These are phyloP conservation scores for Ptilorrhoa leucosticta DNA, from an alignment of 2,113 vertebrate genomes.

Conservation along the genomic window DNA sequence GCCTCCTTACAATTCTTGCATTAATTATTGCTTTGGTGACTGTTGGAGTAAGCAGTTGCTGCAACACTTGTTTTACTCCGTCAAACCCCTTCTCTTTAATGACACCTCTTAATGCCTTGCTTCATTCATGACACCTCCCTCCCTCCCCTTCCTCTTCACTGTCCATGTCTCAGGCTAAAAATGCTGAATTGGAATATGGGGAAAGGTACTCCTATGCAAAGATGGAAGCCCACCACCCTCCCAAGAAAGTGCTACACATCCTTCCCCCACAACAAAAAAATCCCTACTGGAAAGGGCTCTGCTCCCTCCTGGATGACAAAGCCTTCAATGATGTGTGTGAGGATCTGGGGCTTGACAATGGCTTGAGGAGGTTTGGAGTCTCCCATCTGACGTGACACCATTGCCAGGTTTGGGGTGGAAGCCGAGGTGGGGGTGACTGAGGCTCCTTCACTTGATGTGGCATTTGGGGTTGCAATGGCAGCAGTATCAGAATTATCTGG, in stretches of 20 bases:
- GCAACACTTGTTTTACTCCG: neutral
- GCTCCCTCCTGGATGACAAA: slow-evolving; percentile 99
- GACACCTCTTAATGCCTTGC: neutral
- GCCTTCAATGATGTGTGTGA: slow-evolving; percentile 97
- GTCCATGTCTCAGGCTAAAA: neutral
- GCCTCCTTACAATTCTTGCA: neutral
- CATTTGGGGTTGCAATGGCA: slow-evolving; percentile 22
- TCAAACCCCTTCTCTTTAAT: neutral
- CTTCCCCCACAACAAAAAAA: neutral
- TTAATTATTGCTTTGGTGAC: neutral
- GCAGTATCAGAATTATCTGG: slow-evolving; percentile 72
- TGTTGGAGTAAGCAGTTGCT: neutral
- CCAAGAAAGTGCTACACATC: neutral
- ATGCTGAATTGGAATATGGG: neutral
- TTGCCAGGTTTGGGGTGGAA: slow-evolving; percentile 64
- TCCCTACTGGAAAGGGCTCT: slow-evolving; percentile 93
- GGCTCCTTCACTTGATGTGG: slow-evolving; percentile 38
- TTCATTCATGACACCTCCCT: neutral
- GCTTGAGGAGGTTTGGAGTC: slow-evolving; percentile 91
- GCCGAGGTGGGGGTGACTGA: slow-evolving; percentile 37
- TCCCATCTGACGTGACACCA: slow-evolving; percentile 76
- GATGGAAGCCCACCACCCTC: neutral
- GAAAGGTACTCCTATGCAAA: neutral
- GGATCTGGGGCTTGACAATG: slow-evolving; percentile 97
- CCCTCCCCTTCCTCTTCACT: neutral